phyloP scores from a whole-genome alignment of 2,888 invertebrate genomes.

The Pristionchus mayeri region DNA sequence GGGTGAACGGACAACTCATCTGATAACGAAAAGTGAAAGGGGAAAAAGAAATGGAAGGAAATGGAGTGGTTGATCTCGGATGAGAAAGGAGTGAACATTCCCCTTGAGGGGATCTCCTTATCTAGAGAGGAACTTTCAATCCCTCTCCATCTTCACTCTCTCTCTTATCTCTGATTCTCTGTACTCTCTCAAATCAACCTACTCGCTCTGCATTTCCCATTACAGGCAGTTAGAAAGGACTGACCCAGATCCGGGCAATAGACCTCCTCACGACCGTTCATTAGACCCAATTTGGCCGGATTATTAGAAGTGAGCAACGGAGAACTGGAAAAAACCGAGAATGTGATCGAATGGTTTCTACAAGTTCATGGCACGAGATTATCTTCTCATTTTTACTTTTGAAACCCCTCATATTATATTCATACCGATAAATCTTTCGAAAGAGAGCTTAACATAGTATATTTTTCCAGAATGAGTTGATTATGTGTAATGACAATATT shows the following conservation, averaged over 20 bases:
- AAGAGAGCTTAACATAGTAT: too few relatives aligned
- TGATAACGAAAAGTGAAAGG: background rate
- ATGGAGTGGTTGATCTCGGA: background rate
- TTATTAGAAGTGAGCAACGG: background rate
- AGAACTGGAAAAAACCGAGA: background rate
- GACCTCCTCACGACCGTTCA: background rate
- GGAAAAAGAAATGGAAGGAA: background rate
- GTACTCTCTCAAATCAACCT: background rate
- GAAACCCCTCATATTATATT: too few relatives aligned
- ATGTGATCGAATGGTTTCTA: too few relatives aligned
- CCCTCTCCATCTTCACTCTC: background rate
- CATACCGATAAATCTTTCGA: too few relatives aligned
- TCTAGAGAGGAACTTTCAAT: background rate
- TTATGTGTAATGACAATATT: too few relatives aligned
- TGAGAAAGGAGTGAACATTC: background rate
- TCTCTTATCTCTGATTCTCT: background rate
- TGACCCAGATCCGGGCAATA: slow-evolving; percentile 30
- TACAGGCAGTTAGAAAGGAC: background rate
- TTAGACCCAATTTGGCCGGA: background rate
- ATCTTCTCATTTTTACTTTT: too few relatives aligned
- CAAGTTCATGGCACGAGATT: too few relatives aligned
- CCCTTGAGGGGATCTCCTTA: background rate
- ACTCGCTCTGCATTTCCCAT: slow-evolving; percentile 1
- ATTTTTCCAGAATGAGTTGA: too few relatives aligned
- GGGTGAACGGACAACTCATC: too few relatives aligned